phyloP scores from a whole-genome alignment of 1,140 invertebrate genomes.

The Brachionus rotundiformis region DNA sequence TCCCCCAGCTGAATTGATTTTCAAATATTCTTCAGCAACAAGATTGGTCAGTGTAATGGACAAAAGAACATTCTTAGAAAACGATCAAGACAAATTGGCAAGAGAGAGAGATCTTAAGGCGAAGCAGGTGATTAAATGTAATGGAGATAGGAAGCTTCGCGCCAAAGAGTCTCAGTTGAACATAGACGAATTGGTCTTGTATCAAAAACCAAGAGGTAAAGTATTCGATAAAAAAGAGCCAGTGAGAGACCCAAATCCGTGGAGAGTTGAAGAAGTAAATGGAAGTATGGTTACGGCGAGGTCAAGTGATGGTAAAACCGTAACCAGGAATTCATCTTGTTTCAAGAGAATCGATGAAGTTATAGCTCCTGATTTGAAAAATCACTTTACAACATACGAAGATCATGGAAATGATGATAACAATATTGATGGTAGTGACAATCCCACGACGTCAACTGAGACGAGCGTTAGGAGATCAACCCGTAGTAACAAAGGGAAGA shows the following conservation, averaged over 20 bases:
- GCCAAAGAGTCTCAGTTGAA: slow-evolving; percentile 20
- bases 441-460: slow-evolving; percentile 14
- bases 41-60: slow-evolving; percentile 21
- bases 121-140: neutral
- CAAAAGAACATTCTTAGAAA: slow-evolving; percentile 1
- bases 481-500: neutral
- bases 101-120: slow-evolving; percentile 14
- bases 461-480: neutral
- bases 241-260: slow-evolving; percentile 1
- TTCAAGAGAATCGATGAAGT: slow-evolving; percentile 21
- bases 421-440: slow-evolving; percentile 16
- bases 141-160: neutral
- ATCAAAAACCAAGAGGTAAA: slow-evolving; percentile 17
- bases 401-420: neutral
- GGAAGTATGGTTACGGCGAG: slow-evolving; percentile 14
- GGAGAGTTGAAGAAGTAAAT: slow-evolving; percentile 11
- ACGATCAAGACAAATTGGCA: slow-evolving; percentile 16
- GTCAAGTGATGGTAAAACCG: neutral
- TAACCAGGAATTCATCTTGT: slow-evolving; percentile 16
- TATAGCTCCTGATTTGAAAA: slow-evolving; percentile 11
- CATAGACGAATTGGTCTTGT: slow-evolving; percentile 20
- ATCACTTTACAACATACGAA: neutral
- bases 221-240: slow-evolving; percentile 13
- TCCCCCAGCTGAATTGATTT: neutral
- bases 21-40: slow-evolving; percentile 13